A percentile compares a stretch with the other conserved stretches of the same genome.
These are phyloP conservation scores for Penaeus indicus DNA, from an alignment of 1,140 invertebrate genomes.

Conservation along the genomic window DNA sequence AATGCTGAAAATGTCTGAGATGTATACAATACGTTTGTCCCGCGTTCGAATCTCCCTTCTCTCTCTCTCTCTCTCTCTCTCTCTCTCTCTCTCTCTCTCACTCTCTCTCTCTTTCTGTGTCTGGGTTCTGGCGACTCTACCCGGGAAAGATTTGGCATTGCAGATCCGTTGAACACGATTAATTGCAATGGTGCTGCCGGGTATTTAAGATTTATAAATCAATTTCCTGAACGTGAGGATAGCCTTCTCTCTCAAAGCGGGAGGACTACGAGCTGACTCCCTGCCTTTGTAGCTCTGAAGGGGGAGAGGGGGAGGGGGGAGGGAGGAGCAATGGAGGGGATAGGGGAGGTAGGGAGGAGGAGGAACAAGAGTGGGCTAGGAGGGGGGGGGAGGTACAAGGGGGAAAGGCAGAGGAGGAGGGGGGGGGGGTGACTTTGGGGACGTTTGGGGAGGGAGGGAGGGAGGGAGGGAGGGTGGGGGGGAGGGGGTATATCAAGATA, in stretches of 20 bases:
- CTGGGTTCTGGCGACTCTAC: background rate
- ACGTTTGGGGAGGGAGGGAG: no score
- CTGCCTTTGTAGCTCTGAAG: constrained; percentile 46
- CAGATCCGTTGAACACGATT: constrained; percentile 50
- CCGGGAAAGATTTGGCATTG: constrained; percentile 51
- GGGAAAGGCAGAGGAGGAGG: background rate
- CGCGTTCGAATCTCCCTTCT: no score
- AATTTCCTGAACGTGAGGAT: constrained; percentile 39
- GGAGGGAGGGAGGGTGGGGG: background rate
- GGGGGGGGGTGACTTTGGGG: no score
- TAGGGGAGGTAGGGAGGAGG: constrained; percentile 15
- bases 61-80: no score
- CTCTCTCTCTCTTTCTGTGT: background rate
- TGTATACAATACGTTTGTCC: no score
- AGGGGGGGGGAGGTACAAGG: background rate
- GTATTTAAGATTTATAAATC: constrained; percentile 64
- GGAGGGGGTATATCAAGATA: constrained; percentile 56
- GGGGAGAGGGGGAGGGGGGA: background rate
- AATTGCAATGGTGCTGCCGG: constrained; percentile 45
- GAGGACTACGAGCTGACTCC: background rate
- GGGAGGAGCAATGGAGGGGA: constrained; percentile 15
- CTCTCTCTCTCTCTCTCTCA: no score
- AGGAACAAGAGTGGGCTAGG: background rate
- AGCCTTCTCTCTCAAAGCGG: constrained; percentile 48
- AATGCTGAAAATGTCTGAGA: no score